These are phyloP conservation scores for Littorina saxatilis DNA, from an alignment of 1,140 invertebrate species.

Conservation along the genomic window DNA sequence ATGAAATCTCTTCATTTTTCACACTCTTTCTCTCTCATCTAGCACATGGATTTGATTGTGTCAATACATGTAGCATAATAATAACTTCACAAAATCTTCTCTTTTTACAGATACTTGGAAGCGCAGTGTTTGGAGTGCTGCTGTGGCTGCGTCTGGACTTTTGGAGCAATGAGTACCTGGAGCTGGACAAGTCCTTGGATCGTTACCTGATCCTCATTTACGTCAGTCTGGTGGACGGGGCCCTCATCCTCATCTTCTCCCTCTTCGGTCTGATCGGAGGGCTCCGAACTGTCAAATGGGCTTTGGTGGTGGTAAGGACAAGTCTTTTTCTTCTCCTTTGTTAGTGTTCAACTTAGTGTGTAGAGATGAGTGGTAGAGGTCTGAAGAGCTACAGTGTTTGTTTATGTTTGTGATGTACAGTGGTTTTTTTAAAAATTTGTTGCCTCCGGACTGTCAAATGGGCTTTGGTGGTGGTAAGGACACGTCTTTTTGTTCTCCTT, in stretches of 20 bases:
- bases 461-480: slow-evolving; percentile 47
- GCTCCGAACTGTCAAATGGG: slow-evolving; percentile 33
- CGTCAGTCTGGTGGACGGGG: slow-evolving; percentile 37
- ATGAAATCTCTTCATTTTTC: no score
- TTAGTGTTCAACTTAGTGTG: no score
- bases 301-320: slow-evolving; percentile 47
- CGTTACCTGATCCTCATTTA: slow-evolving; percentile 49
- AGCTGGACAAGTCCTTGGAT: slow-evolving; percentile 31
- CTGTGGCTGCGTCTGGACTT: slow-evolving; percentile 49
- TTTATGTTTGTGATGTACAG: no score
- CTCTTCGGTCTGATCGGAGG: slow-evolving; percentile 46
- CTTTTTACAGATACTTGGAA: slow-evolving; percentile 45
- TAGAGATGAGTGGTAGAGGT: no score
- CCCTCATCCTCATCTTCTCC: slow-evolving; percentile 42
- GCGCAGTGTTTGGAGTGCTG: slow-evolving; percentile 48
- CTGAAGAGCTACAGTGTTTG: no score
- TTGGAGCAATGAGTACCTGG: slow-evolving; percentile 49
- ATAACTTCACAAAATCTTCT: no score
- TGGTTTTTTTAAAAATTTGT: not conserved
- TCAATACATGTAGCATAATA: no score
- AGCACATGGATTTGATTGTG: no score
- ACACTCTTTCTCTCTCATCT: no score
- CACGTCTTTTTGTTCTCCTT: no score
- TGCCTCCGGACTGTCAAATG: slow-evolving; percentile 32
- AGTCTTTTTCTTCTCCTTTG: no score